Base-by-base conservation (phyloP, 2,888 invertebrate genomes). In the Strigamia crassipes region DNA sequence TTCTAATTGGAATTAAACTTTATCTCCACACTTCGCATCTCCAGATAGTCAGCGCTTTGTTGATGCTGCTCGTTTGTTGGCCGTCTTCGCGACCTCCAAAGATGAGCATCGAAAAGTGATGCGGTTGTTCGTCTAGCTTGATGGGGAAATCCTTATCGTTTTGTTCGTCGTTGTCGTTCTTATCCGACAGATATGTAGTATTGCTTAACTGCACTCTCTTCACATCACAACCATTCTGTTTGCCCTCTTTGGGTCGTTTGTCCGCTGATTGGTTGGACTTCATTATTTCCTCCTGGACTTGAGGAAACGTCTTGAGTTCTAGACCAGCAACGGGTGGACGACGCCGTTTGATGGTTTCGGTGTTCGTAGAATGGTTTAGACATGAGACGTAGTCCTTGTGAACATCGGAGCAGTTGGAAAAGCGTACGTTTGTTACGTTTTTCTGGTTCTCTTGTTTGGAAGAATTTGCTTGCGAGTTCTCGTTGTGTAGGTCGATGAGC, bases 21-120 rank as follows among this genome's bases (percentile, higher is more conserved):
- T 42, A 81, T 42, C 73, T 81, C 81, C 81, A 81, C n/a, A 81
- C 81, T 23, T 81, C 81, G 41, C 81, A 81, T 13, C 81, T 34
- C 81, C 81, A 81, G 12, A 81, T 81, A n/a, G 73, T 42, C 2
- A 81, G 81, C 23, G 73, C 73, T 81, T 81, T 81, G 9, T 27
- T 73, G 12, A 81, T 18, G 34, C 81, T 18, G 18, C 81, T 41
- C 5, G n/a, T n/a, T 18, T 81, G 81, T 18, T 81, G 81, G 1
- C 93, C 92, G 79, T 93, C 92, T 87, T 95, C 94, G 85, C 92
- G 92, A 0, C 95, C 95, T 0, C 95, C 95, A 83, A 94, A 91
- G 82, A 95, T 87, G 86, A 92, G 93, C 83, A 93, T 90, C 85
- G 91, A 92, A 61, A 92, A 83, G 46, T 83, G 83, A 9, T 82